Evolutionary conservation across 2,888 invertebrate genomes (phyloP).

Genomic region (Erynnis tages): DNA sequence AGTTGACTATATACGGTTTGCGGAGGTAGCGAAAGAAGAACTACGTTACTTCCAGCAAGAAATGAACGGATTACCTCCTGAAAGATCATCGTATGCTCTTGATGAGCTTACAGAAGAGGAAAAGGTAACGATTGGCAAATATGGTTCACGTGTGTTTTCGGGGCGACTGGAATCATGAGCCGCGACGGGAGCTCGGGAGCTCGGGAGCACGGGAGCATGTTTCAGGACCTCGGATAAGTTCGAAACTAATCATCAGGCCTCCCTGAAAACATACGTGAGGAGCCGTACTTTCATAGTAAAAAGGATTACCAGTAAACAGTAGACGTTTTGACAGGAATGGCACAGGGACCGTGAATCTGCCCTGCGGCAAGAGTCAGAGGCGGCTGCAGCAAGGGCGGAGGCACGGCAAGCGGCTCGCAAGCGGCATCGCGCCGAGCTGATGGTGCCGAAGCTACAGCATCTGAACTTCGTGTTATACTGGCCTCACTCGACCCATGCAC

Average conservation of each 20-base stretch:
- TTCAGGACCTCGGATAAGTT: too few relatives aligned
- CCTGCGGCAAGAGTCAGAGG: conserved; percentile 37
- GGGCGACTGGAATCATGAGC: too few relatives aligned
- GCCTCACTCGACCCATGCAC: conserved; percentile 64
- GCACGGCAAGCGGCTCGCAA: conserved; percentile 60
- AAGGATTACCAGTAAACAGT: too few relatives aligned
- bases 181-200: too few relatives aligned
- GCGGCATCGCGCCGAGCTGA: conserved; percentile 60
- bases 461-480: conserved; percentile 68
- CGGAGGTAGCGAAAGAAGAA: conserved; percentile 53
- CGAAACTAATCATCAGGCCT: too few relatives aligned
- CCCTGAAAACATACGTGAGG: too few relatives aligned
- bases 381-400: conserved; percentile 33
- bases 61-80: conserved; percentile 36
- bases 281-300: too few relatives aligned
- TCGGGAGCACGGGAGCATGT: too few relatives aligned
- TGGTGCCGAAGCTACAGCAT: conserved; percentile 54
- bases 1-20: conserved; percentile 54
- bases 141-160: too few relatives aligned
- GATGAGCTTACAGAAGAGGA: conserved; percentile 62
- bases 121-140: conserved; percentile 39
- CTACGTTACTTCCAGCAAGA: conserved; percentile 40
- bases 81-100: conserved; percentile 49
- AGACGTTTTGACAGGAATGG: conserved; percentile 52
- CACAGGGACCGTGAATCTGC: conserved; percentile 39